phyloP scores from a whole-genome alignment of 2,797 vertebrate genomes.

The Setipinna tenuifilis region DNA sequence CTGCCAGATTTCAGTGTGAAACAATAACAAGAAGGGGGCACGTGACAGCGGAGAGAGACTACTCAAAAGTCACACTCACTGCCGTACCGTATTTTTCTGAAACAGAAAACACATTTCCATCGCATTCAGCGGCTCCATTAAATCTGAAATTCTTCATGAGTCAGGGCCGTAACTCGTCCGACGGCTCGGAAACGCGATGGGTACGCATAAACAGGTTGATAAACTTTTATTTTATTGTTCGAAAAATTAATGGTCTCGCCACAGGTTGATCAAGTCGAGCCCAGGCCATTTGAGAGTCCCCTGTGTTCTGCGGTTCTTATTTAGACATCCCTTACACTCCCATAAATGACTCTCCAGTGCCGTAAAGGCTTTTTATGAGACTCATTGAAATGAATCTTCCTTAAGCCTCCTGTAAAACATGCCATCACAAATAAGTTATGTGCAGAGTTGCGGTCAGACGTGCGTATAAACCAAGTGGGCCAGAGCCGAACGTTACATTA shows the following conservation, averaged over 20 bases:
- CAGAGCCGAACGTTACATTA: constrained; percentile 65
- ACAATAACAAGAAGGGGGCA: constrained; percentile 18
- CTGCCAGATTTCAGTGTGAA: constrained; percentile 1
- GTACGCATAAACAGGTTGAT: neutral
- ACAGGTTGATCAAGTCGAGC: constrained; percentile 15
- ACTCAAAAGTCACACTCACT: neutral
- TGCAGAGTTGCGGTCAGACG: constrained; percentile 23
- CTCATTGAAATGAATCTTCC: constrained; percentile 57
- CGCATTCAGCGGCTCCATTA: neutral
- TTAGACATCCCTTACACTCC: constrained; percentile 25
- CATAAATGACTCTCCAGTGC: constrained; percentile 11
- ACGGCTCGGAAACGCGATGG: neutral
- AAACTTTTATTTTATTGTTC: constrained; percentile 29
- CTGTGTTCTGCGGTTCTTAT: neutral
- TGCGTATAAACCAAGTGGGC: constrained; percentile 58
- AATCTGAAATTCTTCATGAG: neutral
- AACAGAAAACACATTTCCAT: constrained; percentile 12
- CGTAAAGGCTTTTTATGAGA: constrained; percentile 20
- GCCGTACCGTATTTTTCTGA: neutral
- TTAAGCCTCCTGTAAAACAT: constrained; percentile 56
- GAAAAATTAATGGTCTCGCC: constrained; percentile 13
- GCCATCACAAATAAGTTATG: constrained; percentile 56
- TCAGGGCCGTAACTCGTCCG: neutral
- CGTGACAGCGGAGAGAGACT: neutral
- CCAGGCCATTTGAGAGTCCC: neutral